Conservation (phyloP, 2,113 vertebrate species). For the Plectropomus leopardus region DNA sequence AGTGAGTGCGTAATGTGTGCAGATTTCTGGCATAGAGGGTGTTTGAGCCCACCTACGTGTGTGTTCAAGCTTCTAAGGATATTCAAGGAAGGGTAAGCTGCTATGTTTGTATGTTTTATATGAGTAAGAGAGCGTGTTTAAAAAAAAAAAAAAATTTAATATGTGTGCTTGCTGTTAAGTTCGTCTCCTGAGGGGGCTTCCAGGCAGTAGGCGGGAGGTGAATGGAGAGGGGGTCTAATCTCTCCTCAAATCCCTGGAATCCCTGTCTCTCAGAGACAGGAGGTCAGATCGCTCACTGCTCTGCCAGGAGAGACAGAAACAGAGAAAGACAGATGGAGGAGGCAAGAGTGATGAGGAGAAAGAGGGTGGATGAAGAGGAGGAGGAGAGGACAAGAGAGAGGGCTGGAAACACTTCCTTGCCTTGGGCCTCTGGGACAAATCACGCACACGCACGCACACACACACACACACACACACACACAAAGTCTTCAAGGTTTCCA, state of each 20-base stretch:
- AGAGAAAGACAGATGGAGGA: conserved; percentile 52
- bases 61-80: conserved; percentile 44
- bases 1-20: conserved; percentile 22
- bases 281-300: conserved; percentile 63
- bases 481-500: neutral
- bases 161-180: conserved; percentile 30
- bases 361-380: conserved; percentile 28
- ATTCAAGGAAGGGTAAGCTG: conserved; percentile 17
- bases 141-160: too few species aligned
- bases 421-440: conserved; percentile 69
- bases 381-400: too few species aligned
- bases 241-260: conserved; percentile 69
- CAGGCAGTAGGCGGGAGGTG: conserved; percentile 30
- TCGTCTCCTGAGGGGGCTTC: conserved; percentile 50
- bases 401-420: conserved; percentile 54
- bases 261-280: conserved; percentile 58
- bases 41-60: conserved; percentile 45
- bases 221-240: conserved; percentile 38
- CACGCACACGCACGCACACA: conserved; percentile 32
- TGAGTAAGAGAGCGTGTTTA: conserved; percentile 24
- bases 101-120: conserved; percentile 28
- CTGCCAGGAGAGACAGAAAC: conserved; percentile 46
- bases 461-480: neutral
- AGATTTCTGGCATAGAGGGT: conserved; percentile 27
- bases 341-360: conserved; percentile 25